Conservation (phyloP, 2,113 vertebrate genomes). For the Dinomys branickii region DNA sequence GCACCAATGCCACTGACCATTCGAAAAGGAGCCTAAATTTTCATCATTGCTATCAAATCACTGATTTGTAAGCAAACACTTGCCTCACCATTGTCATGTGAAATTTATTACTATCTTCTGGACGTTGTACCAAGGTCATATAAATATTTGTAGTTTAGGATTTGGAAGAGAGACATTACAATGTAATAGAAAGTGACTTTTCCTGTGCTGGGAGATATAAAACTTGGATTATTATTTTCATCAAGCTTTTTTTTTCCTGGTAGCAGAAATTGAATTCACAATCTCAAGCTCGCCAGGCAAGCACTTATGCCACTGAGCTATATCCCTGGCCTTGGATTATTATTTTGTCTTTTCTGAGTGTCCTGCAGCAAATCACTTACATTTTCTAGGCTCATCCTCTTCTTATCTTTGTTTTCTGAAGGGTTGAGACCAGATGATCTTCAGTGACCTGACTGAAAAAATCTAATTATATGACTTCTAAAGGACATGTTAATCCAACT, state of each 20-base stretch:
- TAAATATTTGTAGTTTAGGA: conserved; percentile 33
- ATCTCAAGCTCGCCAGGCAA: no score
- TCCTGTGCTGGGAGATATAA: background rate
- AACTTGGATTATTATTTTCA: conserved; percentile 12
- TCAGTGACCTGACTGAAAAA: background rate
- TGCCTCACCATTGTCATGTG: background rate
- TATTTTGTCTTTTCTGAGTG: conserved; percentile 16
- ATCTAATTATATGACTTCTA: conserved; percentile 45
- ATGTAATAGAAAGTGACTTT: background rate
- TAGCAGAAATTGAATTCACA: no score
- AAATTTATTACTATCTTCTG: conserved; percentile 34
- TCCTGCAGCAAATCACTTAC: conserved; percentile 3
- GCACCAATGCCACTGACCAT: background rate
- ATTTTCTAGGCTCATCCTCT: background rate
- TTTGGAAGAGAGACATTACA: background rate
- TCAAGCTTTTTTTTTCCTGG: no score
- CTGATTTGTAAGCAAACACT: background rate
- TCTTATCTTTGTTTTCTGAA: background rate
- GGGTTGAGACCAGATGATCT: conserved; percentile 10
- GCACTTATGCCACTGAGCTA: no score
- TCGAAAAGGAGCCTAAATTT: background rate
- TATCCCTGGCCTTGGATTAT: background rate
- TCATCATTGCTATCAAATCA: background rate
- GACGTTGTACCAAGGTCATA: background rate
- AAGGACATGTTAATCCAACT: conserved; percentile 30